phyloP scores from a whole-genome alignment of 1,140 invertebrate genomes.

The Caenorhabditis brenneri region DNA sequence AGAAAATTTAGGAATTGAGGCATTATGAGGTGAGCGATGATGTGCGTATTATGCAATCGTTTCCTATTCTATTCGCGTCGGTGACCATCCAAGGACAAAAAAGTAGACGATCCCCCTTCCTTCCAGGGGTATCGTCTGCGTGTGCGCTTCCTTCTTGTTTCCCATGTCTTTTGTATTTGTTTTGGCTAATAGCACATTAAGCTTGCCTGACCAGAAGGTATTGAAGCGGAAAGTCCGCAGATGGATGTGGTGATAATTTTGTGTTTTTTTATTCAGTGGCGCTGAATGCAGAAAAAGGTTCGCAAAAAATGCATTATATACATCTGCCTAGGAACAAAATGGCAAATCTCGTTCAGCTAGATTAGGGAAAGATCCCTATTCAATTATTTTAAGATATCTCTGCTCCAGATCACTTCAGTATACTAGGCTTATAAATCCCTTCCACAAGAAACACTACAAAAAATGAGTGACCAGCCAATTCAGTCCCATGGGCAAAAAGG shows the following conservation, averaged over 20 bases:
- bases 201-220: slow-evolving; percentile 31
- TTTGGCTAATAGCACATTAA: slow-evolving; percentile 42
- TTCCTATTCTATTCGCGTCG: slow-evolving; percentile 28
- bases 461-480: too few species aligned
- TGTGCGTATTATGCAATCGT: slow-evolving; percentile 39
- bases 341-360: background rate
- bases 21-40: slow-evolving; percentile 38
- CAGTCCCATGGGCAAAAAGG: background rate
- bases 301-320: background rate
- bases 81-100: slow-evolving; percentile 40
- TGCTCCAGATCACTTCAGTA: too few species aligned
- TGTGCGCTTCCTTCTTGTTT: slow-evolving; percentile 1
- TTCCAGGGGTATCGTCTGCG: background rate
- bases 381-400: too few species aligned
- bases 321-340: background rate
- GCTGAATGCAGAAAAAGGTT: background rate
- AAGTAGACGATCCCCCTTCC: background rate
- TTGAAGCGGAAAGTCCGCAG: slow-evolving; percentile 36
- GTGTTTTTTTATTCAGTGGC: background rate
- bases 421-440: too few species aligned
- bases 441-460: background rate
- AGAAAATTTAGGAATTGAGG: slow-evolving; percentile 8
- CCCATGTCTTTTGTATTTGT: slow-evolving; percentile 42
- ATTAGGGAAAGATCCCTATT: background rate
- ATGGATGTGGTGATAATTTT: slow-evolving; percentile 42